Evolutionary conservation across 2,113 vertebrate species (phyloP).

Genomic region (Haliaeetus leucogaster): DNA sequence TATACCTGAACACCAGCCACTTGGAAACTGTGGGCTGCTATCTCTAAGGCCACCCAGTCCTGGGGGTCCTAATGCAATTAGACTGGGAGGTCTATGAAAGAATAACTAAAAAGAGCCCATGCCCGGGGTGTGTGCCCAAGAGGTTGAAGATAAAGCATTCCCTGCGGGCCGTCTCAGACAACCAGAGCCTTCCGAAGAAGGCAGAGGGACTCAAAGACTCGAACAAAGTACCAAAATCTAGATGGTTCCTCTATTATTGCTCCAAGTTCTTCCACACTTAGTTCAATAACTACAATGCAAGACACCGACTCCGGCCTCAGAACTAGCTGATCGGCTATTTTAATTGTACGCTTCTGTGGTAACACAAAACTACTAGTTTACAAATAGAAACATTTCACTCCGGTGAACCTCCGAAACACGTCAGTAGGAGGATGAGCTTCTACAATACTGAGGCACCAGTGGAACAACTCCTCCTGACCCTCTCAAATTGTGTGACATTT

Average conservation of each 20-base stretch:
- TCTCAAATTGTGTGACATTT: not conserved
- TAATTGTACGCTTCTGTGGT: not conserved
- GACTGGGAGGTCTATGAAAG: not conserved
- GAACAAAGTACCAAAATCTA: not conserved
- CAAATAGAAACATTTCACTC: not conserved
- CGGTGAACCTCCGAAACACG: not conserved
- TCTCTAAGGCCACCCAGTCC: not conserved
- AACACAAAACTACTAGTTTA: not conserved
- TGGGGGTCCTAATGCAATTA: not conserved
- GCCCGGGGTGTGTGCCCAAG: no score
- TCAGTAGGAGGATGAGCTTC: not conserved
- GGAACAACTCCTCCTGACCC: not conserved
- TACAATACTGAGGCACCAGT: not conserved
- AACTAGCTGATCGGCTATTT: not conserved
- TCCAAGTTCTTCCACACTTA: not conserved
- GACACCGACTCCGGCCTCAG: not conserved
- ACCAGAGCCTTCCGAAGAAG: not conserved
- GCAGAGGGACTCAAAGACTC: not conserved
- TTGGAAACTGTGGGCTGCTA: not conserved
- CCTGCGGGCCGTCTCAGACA: fast-evolving
- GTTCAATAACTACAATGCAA: not conserved
- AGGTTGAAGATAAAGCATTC: not conserved
- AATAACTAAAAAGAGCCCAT: not conserved
- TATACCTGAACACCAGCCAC: not conserved
- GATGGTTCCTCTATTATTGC: not conserved